Percentiles rank a stretch among this genome's conserved stretches.
phyloP scores from a whole-genome alignment of 2,888 invertebrate species.

The Tipula vernalis region DNA sequence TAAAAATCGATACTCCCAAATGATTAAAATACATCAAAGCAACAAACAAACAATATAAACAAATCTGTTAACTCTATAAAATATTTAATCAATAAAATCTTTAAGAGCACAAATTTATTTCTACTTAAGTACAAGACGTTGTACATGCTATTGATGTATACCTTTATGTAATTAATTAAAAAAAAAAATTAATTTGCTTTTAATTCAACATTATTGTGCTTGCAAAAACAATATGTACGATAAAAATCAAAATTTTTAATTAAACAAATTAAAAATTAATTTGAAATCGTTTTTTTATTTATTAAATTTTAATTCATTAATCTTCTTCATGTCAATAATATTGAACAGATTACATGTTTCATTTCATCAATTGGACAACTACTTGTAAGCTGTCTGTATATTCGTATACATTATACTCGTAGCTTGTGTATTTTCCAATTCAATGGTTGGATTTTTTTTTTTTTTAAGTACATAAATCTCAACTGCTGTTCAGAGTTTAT shows the following conservation, averaged over 20 bases:
- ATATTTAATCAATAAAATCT: background rate
- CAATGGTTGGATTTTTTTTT: background rate
- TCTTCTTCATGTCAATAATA: conserved; percentile 4
- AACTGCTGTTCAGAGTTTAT: background rate
- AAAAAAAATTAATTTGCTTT: background rate
- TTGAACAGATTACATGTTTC: background rate
- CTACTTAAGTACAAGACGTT: background rate
- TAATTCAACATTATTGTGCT: background rate
- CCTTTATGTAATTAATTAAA: background rate
- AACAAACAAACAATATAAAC: no score
- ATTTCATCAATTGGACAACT: background rate
- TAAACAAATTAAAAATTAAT: conserved; percentile 4
- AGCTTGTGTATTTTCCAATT: background rate
- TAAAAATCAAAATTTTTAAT: background rate
- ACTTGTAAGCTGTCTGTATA: background rate
- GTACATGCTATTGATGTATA: background rate
- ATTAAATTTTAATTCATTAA: background rate
- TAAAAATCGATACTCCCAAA: no score
- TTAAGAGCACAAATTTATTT: background rate
- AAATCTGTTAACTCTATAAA: no score
- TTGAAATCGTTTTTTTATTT: background rate
- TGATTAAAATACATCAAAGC: no score
- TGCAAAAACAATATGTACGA: background rate
- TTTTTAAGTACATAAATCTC: background rate
- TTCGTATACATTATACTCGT: background rate